These are phyloP conservation scores for Salticus scenicus DNA, from an alignment of 2,888 invertebrate genomes.

Conservation along the genomic window DNA sequence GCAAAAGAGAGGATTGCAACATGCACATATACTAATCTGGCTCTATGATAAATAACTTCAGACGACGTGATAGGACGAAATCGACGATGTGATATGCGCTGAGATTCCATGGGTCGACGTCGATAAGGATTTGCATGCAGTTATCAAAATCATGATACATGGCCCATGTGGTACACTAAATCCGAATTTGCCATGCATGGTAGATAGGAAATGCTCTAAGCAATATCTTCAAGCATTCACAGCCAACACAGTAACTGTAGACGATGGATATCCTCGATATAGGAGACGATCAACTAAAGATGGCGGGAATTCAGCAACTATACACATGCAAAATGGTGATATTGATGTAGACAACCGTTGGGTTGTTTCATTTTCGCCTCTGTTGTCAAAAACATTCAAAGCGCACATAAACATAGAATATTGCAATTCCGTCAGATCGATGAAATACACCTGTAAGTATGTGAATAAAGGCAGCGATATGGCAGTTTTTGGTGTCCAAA, in stretches of 20 bases:
- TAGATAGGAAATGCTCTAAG: slow-evolving; percentile 47
- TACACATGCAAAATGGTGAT: too few species aligned
- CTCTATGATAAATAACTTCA: slow-evolving; percentile 38
- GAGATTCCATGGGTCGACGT: slow-evolving; percentile 47
- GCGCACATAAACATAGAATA: too few species aligned
- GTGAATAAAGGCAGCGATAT: too few species aligned
- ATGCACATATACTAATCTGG: slow-evolving; percentile 71
- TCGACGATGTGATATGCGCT: slow-evolving; percentile 67
- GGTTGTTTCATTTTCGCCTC: background rate
- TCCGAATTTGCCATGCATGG: too few species aligned
- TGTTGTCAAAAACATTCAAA: background rate
- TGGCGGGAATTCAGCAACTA: slow-evolving; percentile 5
- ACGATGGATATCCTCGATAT: slow-evolving; percentile 48
- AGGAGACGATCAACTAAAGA: slow-evolving; percentile 4
- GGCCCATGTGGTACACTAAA: slow-evolving; percentile 46
- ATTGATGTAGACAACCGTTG: slow-evolving; percentile 16
- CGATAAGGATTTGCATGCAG: slow-evolving; percentile 13
- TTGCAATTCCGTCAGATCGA: background rate
- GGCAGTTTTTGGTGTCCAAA: too few species aligned
- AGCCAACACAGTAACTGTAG: too few species aligned
- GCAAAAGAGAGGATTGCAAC: slow-evolving; percentile 73
- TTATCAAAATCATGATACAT: slow-evolving; percentile 40
- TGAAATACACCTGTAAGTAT: slow-evolving; percentile 26
- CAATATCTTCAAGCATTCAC: slow-evolving; percentile 27
- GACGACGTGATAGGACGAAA: too few species aligned